phyloP scores from a whole-genome alignment of 2,888 invertebrate species.

The Colletes collaris region DNA sequence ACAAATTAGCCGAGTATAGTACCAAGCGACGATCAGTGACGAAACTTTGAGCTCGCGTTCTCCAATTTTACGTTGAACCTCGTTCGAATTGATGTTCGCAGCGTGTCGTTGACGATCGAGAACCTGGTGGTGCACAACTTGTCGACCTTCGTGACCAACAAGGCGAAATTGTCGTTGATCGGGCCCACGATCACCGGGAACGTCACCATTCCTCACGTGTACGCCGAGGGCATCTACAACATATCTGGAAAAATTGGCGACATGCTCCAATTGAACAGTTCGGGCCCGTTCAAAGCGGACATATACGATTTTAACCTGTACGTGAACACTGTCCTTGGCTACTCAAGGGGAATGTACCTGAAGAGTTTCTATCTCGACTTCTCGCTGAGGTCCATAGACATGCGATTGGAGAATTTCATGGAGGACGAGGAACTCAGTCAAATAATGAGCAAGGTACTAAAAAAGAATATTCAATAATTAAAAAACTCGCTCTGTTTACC shows the following conservation, averaged over 20 bases:
- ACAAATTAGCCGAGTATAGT: no score
- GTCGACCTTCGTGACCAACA: constrained; percentile 75
- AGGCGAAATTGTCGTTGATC: constrained; percentile 75
- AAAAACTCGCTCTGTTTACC: no score
- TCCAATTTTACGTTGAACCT: neutral
- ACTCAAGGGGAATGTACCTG: constrained; percentile 77
- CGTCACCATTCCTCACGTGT: constrained; percentile 73
- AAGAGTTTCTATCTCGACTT: constrained; percentile 79
- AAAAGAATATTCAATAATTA: no score
- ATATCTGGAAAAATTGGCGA: constrained; percentile 76
- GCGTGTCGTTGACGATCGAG: constrained; percentile 70
- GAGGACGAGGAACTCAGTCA: constrained; percentile 70
- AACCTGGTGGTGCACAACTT: constrained; percentile 71
- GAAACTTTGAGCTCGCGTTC: no score
- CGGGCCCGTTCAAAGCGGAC: constrained; percentile 72
- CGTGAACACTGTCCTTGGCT: constrained; percentile 76
- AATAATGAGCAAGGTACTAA: constrained; percentile 74
- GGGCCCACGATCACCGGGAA: constrained; percentile 77
- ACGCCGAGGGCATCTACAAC: constrained; percentile 75
- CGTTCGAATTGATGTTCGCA: constrained; percentile 51
- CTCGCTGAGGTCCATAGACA: constrained; percentile 66
- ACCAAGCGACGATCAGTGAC: no score
- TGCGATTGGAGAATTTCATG: constrained; percentile 75
- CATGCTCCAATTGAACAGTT: constrained; percentile 70
- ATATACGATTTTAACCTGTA: constrained; percentile 72